Base-by-base conservation (phyloP, 2,888 invertebrate species). In the Crossocerus cetratus region DNA sequence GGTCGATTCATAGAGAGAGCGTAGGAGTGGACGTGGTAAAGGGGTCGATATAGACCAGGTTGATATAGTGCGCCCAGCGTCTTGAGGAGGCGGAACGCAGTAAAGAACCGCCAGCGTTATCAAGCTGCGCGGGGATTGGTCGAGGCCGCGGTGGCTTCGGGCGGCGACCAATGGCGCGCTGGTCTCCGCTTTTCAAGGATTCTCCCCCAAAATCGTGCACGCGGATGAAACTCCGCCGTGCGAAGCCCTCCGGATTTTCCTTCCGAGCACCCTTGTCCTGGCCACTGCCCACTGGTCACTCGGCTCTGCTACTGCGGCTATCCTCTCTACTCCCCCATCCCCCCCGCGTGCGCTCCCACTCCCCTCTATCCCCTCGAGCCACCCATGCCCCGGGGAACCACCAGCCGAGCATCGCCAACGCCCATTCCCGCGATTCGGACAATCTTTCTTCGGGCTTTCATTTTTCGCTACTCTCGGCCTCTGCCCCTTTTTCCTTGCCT, bases 21-120 rank as follows among this genome's bases (percentile, higher is more conserved):
- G 62, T 23, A 54, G 54, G 56, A 69, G 66, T 61, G 72, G 72
- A 69, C 69, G 57, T 16, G 59, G 69, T 69, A 69, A 61, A 71
- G 74, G 63, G 64, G 44, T 55, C 53, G 55, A 73, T 67, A 44
- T 65, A 62, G 13, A n/a, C 44, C 59, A 56, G 32, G 45, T 65
- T 71, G 79, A 79, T 80, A 79, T 76, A 80, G 69, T 74, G 79
- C 68, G 76, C 76, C 69, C 59, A 78, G 78, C 76, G 87, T 90
- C 89, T 89, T 89, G 85, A 87, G 87, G 88, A 88, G 90, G 89
- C 89, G 89, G 87, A 86, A 86, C 87, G 84, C 74, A 80, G 83
- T 84, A 84, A 84, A 85, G 82, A 82, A 82, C 82, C 82, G 85
- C 85, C 88, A 78, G 82, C 86, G 88, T 90, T 90, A 90, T 90